Percentiles rank a stretch among this genome's conserved stretches.
Evolutionary conservation across 2,113 vertebrate genomes (phyloP).

Genomic region (Nyctibius bracteatus): DNA sequence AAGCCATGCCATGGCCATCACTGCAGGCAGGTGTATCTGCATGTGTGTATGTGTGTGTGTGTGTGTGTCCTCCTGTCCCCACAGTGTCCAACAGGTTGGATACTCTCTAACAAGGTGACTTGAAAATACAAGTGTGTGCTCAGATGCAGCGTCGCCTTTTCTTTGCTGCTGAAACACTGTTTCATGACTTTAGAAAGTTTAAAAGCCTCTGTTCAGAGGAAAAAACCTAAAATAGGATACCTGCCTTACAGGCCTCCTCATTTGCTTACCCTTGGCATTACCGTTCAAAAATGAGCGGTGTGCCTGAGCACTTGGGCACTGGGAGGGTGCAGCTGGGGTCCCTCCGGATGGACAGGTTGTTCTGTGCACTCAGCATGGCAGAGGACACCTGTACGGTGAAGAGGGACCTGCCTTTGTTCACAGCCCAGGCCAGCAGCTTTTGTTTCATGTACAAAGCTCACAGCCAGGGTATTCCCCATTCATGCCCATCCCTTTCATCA

Average conservation of each 20-base stretch:
- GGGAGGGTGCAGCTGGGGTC: not conserved
- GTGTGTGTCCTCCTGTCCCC: not conserved
- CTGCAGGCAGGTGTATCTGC: rapidly evolving
- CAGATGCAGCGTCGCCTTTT: not conserved
- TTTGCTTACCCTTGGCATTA: not conserved
- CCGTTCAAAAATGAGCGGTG: not conserved
- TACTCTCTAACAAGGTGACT: not conserved
- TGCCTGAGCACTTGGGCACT: too few relatives aligned
- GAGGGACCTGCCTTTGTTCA: not conserved
- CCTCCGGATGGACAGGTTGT: rapidly evolving
- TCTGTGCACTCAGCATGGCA: not conserved
- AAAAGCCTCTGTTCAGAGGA: not conserved
- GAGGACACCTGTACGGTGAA: not conserved
- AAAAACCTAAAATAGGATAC: not conserved
- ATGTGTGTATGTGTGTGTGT: too few relatives aligned
- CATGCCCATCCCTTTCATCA: not conserved
- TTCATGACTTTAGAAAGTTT: not conserved
- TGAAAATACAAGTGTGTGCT: not conserved
- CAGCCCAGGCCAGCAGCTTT: not conserved
- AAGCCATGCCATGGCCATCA: not conserved
- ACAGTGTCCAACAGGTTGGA: not conserved
- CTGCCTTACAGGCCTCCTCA: not conserved
- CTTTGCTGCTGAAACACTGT: not conserved
- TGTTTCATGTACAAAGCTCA: not conserved
- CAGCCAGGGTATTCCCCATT: not conserved